Evolutionary conservation across 2,797 vertebrate species (phyloP), one percentile per base, ranked within the genome.

Genomic region (Ciconia nigra): DNA sequence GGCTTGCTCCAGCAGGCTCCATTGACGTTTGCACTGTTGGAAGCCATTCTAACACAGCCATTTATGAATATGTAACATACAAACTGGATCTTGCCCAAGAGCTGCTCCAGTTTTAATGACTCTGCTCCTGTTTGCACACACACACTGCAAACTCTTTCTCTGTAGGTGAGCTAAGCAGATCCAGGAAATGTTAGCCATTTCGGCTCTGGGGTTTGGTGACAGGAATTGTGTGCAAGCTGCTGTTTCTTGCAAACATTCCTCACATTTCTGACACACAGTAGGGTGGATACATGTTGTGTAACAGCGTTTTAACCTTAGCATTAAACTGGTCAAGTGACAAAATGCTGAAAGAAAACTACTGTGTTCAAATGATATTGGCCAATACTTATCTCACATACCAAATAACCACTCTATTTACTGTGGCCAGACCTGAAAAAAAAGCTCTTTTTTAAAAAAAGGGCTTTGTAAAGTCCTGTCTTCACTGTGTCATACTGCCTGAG

Each of bases 321-420:
- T 95, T 97, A 92, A 94, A 89, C 93, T 95, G 95, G 95, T 93
- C 96, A 97, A 96, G 85, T 97, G 95, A 96, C 95, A 96, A 94
- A 93, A 97, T 0, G 12, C 89, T 95, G 87, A 96, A 95, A 95
- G 85, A 96, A 92, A 93, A 93, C 90, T 83, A 92, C 63, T 94
- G 88, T 95, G 90, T 90, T 96, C 89, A 94, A 93, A 91, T 83
- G 77, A 83, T 92, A 93, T 95, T 94, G 90, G 79, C 83, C 90
- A 97, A 93, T 77, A 86, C 93, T 96, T 94, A 95, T 96, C 94
- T 94, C 94, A 90, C 92, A 95, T 95, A 90, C 93, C 93, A 94
- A 89, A 93, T 97, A 93, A 94, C 90, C 92, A 95, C 78, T 89
- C 87, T 89, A 87, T 96, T 97, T 95, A 89, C 83, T 95, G 94